Conservation (phyloP, 2,113 vertebrate species). For the Gulo gulo region DNA sequence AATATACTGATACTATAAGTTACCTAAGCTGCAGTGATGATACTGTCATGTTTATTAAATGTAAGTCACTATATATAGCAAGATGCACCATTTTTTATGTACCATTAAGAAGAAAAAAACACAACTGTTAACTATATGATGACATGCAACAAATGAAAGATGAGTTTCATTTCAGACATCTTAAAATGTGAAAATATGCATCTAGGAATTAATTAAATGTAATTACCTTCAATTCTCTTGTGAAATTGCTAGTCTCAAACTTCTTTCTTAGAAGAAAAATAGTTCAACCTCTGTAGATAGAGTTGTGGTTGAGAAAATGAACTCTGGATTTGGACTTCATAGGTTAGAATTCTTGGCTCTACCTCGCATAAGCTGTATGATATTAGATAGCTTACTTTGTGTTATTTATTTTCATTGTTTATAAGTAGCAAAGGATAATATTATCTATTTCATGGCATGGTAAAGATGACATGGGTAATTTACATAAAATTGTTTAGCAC, state of each 20-base stretch:
- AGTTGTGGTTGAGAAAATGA: neutral
- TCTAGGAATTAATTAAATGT: neutral
- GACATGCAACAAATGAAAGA: neutral
- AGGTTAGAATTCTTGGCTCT: neutral
- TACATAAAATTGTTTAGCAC: neutral
- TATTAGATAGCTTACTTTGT: neutral
- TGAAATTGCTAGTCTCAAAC: neutral
- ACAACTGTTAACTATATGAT: neutral
- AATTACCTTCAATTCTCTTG: neutral
- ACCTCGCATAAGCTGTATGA: neutral
- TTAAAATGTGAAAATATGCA: constrained; percentile 4
- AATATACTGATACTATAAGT: neutral
- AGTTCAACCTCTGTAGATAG: neutral
- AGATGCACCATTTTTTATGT: neutral
- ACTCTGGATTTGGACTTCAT: neutral
- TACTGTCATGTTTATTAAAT: neutral
- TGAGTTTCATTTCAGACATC: neutral
- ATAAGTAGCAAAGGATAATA: neutral
- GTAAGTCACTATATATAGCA: neutral
- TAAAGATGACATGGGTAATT: constrained; percentile 12
- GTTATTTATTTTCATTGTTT: constrained; percentile 19
- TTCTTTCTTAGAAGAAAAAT: neutral
- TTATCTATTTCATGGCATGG: neutral
- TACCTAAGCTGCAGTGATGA: neutral
- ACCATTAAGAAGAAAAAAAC: neutral